Conservation (phyloP, 1,140 invertebrate genomes). For the Agrypnia vestita region DNA sequence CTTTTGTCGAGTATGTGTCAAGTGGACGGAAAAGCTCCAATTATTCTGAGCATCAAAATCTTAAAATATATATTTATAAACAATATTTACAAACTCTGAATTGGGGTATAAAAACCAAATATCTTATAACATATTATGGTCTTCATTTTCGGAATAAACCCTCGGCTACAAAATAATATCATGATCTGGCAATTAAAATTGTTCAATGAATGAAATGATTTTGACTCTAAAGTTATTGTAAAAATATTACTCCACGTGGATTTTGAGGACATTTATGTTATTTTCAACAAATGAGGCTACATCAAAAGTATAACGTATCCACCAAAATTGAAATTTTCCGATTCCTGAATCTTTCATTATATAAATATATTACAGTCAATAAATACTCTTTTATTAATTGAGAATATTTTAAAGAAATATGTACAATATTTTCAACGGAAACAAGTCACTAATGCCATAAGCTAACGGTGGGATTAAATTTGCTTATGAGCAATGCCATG, state of each 20-base stretch:
- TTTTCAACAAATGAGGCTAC: background rate
- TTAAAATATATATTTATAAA: conserved; percentile 50
- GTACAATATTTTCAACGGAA: conserved; percentile 54
- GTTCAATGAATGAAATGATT: background rate
- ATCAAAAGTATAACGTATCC: background rate
- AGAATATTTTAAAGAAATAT: conserved; percentile 47
- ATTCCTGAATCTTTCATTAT: conserved; percentile 5
- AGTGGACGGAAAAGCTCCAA: conserved; percentile 54
- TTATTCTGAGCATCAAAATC: conserved; percentile 25
- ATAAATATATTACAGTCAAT: conserved; percentile 38
- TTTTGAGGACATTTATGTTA: background rate
- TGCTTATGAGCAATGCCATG: conserved; percentile 61
- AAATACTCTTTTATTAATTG: conserved; percentile 38
- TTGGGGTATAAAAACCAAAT: conserved; percentile 14
- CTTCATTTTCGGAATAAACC: conserved; percentile 6
- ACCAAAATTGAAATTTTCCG: background rate
- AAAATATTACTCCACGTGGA: background rate
- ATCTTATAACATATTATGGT: background rate
- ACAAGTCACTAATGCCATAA: conserved; percentile 59
- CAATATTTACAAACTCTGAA: conserved; percentile 57
- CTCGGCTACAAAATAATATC: conserved; percentile 6
- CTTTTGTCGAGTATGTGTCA: conserved; percentile 46
- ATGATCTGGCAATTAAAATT: conserved; percentile 15
- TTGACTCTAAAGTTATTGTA: background rate
- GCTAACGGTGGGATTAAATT: conserved; percentile 61